Evolutionary conservation across 2,113 vertebrate genomes (phyloP).

Genomic region (Lepidothrix coronata): DNA sequence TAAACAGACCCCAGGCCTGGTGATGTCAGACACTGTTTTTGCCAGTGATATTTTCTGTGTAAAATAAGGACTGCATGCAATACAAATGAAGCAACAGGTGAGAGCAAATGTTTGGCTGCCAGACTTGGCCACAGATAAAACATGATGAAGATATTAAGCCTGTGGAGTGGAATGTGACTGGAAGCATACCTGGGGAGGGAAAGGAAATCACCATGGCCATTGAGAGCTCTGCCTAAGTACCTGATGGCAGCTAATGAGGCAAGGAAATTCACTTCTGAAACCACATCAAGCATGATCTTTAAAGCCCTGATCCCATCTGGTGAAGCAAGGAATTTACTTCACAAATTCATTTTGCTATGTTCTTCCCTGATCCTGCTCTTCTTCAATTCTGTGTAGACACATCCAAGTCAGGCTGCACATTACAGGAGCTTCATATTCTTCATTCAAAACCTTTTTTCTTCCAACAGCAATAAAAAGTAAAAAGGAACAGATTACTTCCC

Average conservation of each 20-base stretch:
- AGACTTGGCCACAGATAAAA: constrained; percentile 56
- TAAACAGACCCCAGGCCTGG: neutral
- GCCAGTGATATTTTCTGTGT: constrained; percentile 16
- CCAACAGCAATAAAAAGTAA: neutral
- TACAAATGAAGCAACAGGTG: constrained; percentile 54
- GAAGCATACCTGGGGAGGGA: constrained; percentile 39
- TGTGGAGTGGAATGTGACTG: neutral
- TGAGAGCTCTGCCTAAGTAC: constrained; percentile 1
- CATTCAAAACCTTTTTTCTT: neutral
- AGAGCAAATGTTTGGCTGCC: neutral
- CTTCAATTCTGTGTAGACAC: neutral
- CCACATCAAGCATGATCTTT: neutral
- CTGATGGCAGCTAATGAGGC: constrained; percentile 11
- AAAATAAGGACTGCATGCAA: neutral
- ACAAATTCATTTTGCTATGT: neutral
- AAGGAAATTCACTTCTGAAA: constrained; percentile 10
- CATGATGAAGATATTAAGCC: constrained; percentile 33
- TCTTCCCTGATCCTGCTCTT: neutral
- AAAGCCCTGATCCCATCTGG: neutral
- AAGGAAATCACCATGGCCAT: constrained; percentile 24
- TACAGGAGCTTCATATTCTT: neutral
- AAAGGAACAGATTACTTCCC: neutral
- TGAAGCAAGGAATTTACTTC: neutral
- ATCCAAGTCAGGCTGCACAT: neutral
- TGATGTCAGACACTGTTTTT: constrained; percentile 27